A percentile compares a stretch with the other conserved stretches of the same genome.
Evolutionary conservation across 2,888 invertebrate genomes (phyloP).

Genomic region (Rhorus exstirpatorius): DNA sequence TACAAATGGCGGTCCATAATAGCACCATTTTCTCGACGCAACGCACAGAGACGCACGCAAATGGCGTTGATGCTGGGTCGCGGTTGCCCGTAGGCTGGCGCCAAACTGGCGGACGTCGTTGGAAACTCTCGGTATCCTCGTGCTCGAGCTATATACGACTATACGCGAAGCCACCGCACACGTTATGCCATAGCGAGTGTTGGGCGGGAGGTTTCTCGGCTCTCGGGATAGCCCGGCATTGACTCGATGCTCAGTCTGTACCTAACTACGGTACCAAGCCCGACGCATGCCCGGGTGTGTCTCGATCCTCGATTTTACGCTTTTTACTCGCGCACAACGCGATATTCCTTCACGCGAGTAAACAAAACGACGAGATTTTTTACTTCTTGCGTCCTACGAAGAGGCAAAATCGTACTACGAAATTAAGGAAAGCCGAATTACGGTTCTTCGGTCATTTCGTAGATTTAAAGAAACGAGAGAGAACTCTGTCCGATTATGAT

Average conservation of each 20-base stretch:
- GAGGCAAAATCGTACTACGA: too few relatives aligned
- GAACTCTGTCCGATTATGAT: constrained; percentile 11
- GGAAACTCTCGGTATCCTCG: constrained; percentile 61
- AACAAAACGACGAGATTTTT: too few relatives aligned
- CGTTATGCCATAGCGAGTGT: constrained; percentile 47
- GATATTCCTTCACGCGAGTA: too few relatives aligned
- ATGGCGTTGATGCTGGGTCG: constrained; percentile 24
- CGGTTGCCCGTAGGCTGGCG: constrained; percentile 73
- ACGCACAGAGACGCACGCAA: too few relatives aligned
- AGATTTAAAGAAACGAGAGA: too few relatives aligned
- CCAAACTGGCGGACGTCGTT: constrained; percentile 75
- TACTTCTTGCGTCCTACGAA: too few relatives aligned
- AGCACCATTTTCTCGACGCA: background rate
- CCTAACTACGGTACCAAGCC: constrained; percentile 70
- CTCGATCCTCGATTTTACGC: constrained; percentile 37
- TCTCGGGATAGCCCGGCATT: constrained; percentile 55
- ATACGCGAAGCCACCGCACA: background rate
- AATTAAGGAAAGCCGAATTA: too few relatives aligned
- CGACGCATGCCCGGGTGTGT: constrained; percentile 35
- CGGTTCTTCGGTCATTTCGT: too few relatives aligned
- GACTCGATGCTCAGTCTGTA: constrained; percentile 71
- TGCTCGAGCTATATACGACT: too few relatives aligned
- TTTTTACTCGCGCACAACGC: background rate
- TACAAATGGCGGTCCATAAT: background rate
- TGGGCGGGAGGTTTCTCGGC: constrained; percentile 56